Conservation (phyloP, 2,888 invertebrate genomes). For the Leucophora obtusa region DNA sequence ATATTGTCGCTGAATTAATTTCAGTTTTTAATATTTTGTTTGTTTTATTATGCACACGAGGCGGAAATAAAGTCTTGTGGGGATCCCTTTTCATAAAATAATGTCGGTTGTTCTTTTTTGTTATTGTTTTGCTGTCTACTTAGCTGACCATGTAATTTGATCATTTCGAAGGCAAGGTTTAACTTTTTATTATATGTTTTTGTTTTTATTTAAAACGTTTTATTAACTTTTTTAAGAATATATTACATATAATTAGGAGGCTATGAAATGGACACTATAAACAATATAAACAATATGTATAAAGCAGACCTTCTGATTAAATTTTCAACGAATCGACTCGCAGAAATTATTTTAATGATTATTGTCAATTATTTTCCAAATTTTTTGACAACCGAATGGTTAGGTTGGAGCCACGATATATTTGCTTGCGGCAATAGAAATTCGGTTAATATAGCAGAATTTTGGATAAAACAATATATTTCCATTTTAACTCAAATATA, state of each 20-base stretch:
- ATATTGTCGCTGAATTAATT: neutral
- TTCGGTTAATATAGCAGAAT: too few species aligned
- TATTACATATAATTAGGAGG: neutral
- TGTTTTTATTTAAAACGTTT: neutral
- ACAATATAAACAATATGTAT: too few species aligned
- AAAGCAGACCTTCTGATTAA: too few species aligned
- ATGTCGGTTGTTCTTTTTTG: slow-evolving; percentile 4
- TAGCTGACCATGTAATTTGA: slow-evolving; percentile 41
- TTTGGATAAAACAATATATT: too few species aligned
- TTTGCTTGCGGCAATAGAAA: too few species aligned
- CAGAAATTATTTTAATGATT: too few species aligned
- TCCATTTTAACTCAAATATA: too few species aligned
- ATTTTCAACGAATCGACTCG: too few species aligned
- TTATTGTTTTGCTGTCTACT: neutral
- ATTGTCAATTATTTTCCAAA: too few species aligned
- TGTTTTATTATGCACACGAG: slow-evolving; percentile 1
- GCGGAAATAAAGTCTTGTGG: slow-evolving; percentile 21
- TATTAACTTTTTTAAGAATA: neutral
- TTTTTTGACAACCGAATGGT: too few species aligned
- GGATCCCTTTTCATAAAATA: slow-evolving; percentile 19
- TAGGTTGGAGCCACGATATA: too few species aligned
- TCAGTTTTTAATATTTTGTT: neutral
- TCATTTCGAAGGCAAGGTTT: slow-evolving; percentile 23
- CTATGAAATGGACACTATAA: neutral
- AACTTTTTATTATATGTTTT: slow-evolving; percentile 6